These are phyloP conservation scores for Propithecus coquereli DNA, from an alignment of 2,113 vertebrate species.

Conservation along the genomic window DNA sequence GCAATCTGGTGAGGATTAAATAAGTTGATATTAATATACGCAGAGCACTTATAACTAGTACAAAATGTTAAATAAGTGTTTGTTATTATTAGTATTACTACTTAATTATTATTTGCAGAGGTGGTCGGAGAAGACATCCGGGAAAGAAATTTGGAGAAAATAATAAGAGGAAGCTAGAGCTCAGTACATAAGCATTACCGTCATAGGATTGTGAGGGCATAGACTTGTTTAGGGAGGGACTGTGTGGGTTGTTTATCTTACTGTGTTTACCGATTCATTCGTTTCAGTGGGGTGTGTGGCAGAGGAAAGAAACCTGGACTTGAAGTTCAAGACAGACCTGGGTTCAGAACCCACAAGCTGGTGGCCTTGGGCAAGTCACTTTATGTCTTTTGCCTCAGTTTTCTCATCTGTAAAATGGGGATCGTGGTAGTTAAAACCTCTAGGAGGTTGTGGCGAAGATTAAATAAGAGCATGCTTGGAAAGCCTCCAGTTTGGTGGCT, in stretches of 20 bases:
- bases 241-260: background rate
- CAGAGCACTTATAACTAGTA: background rate
- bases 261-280: background rate
- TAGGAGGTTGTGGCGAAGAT: background rate
- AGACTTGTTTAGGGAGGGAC: background rate
- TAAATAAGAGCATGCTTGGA: background rate
- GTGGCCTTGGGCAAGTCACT: background rate
- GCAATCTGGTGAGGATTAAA: background rate
- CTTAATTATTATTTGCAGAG: background rate
- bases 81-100: too few relatives aligned
- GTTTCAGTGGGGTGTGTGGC: background rate
- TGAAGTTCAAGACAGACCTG: background rate
- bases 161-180: background rate
- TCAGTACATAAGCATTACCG: background rate
- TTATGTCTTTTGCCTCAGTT: background rate
- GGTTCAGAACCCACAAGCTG: background rate
- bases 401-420: background rate
- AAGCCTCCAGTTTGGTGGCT: background rate
- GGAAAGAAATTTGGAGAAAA: background rate
- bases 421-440: background rate
- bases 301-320: background rate
- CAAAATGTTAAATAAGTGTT: background rate
- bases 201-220: background rate
- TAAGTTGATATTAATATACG: background rate
- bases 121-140: background rate